A percentile compares a stretch with the other conserved stretches of the same genome.
Evolutionary conservation across 2,888 invertebrate genomes (phyloP).

Genomic region (Stenchaetothrips biformis): DNA sequence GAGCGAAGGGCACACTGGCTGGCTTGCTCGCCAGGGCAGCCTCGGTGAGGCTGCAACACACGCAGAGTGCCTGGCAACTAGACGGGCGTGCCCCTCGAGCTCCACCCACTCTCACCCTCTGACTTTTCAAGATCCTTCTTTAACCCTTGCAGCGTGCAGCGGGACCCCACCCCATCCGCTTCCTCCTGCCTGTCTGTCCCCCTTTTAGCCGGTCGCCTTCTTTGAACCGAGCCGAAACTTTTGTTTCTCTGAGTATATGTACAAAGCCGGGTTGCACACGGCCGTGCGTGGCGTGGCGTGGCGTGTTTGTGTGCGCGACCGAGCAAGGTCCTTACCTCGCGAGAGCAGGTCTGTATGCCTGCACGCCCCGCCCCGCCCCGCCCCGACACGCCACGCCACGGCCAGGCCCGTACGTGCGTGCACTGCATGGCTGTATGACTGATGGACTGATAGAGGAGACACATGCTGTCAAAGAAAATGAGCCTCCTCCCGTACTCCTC

Average conservation of each 20-base stretch:
- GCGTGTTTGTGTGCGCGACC: background rate
- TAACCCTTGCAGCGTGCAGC: background rate
- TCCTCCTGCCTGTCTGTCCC: background rate
- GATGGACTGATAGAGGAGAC: too few relatives aligned
- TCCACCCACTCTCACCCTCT: background rate
- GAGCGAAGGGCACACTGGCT: too few relatives aligned
- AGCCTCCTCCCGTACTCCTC: too few relatives aligned
- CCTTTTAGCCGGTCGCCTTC: background rate
- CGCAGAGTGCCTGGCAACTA: constrained; percentile 14
- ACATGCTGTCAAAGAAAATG: too few relatives aligned
- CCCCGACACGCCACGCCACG: too few relatives aligned
- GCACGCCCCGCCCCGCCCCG: too few relatives aligned
- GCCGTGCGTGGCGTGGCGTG: background rate
- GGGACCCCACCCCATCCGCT: background rate
- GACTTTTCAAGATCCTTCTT: background rate
- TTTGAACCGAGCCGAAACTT: constrained; percentile 24
- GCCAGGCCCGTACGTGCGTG: too few relatives aligned
- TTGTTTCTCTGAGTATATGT: constrained; percentile 17
- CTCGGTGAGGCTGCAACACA: constrained; percentile 8
- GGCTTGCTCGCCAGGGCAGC: too few relatives aligned
- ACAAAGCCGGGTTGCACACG: background rate
- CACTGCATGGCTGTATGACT: too few relatives aligned
- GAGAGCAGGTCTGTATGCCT: too few relatives aligned
- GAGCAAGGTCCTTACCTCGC: too few relatives aligned
- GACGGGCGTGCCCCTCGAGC: background rate